Evolutionary conservation across 2,113 vertebrate genomes (phyloP), one percentile per base, ranked within the genome.

Genomic region (Brachyhypopomus occidentalis): DNA sequence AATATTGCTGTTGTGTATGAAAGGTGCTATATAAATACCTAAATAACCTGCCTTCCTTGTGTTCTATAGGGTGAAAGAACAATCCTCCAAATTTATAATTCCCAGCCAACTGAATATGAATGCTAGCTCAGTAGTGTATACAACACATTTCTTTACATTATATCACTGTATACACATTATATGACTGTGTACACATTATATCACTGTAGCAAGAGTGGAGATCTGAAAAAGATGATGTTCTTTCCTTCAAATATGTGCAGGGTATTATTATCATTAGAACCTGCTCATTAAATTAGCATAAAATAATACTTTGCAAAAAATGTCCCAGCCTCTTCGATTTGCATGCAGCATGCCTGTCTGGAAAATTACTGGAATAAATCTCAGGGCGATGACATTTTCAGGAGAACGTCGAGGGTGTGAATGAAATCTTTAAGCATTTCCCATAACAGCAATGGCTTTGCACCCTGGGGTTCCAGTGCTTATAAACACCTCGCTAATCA

Each of bases 281-380:
- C 78, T 72, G 79, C 77, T 70, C 71, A 78, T 84, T 78, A 69
- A 70, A 87, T 87, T 84, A 80, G 83, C 85, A 87, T 87, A 77
- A 84, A 83, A 80, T 75, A 84, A 84, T 64, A 70, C 78, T 76
- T 75, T 79, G 64, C 63, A 74, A 73, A 75, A 71, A 79, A 74
- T 59, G 59, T 30, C 75, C 69, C 36, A 76, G 75, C 81, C 58
- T 69, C 66, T 81, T 84, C 72, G 48, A 75, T 87, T 84, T 84
- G 83, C 78, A 84, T 87, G 84, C 85, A 69, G 80, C 9, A 27
- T 34, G 45, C 75, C 45, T 81, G 30, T 80, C 63, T 73, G 73
- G 73, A 80, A 84, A 80, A 86, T 80, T 59, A 77, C 77, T 72
- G 41, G 80, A 84, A 84, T 84, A 80, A 83, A 87, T 87, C 80